Percentiles rank a stretch among this genome's conserved stretches.
Conservation (phyloP, 2,888 invertebrate genomes). For the Aphelenchoides bicaudatus region DNA sequence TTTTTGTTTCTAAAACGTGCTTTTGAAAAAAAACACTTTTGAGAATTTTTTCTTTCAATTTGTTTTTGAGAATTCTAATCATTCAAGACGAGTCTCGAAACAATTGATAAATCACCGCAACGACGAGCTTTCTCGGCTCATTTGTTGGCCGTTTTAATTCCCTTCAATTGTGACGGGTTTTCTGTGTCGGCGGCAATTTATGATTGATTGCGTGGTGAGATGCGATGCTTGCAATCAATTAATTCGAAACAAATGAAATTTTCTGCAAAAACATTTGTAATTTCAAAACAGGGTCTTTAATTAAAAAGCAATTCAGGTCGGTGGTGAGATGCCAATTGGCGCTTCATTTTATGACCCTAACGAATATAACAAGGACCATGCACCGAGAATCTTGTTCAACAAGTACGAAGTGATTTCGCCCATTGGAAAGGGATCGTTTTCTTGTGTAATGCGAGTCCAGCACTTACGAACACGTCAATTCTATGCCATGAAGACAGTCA, state of each 20-base stretch:
- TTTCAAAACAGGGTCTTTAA: conserved; percentile 17
- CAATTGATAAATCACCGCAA: conserved; percentile 53
- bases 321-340: conserved; percentile 57
- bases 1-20: too few relatives aligned
- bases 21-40: too few relatives aligned
- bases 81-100: too few relatives aligned
- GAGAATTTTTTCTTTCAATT: conserved; percentile 38
- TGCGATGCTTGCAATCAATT: neutral
- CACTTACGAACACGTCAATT: conserved; percentile 54
- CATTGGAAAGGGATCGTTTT: conserved; percentile 58
- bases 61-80: too few relatives aligned
- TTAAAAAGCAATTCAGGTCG: conserved; percentile 40
- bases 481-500: conserved; percentile 57
- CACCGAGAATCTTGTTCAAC: conserved; percentile 47
- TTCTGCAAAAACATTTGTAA: conserved; percentile 16
- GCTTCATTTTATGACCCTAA: conserved; percentile 30
- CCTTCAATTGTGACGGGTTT: too few relatives aligned
- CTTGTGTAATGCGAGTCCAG: conserved; percentile 57
- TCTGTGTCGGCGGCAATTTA: too few relatives aligned
- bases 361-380: conserved; percentile 3
- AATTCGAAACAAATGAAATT: conserved; percentile 21
- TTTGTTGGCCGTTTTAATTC: neutral
- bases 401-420: conserved; percentile 58
- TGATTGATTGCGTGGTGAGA: neutral
- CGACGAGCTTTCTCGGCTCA: conserved; percentile 31